These are phyloP conservation scores for Chlorospingus flavigularis DNA, from an alignment of 2,797 vertebrate genomes.

Conservation along the genomic window DNA sequence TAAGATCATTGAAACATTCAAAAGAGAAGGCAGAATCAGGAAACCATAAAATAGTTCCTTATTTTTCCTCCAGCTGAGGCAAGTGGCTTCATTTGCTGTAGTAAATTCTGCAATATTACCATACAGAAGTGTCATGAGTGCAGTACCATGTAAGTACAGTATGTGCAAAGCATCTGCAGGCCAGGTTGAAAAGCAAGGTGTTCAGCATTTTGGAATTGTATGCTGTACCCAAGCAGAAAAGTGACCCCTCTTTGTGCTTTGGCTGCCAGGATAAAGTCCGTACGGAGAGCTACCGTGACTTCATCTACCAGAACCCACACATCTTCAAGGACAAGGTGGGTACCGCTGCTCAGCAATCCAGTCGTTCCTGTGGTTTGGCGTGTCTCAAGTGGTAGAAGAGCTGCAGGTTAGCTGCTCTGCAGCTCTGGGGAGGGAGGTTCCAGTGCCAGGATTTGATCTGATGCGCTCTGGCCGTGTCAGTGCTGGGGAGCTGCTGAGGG, in stretches of 20 bases:
- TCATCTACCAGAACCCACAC: slow-evolving; percentile 89
- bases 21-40: neutral
- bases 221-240: neutral
- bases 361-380: neutral
- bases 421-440: neutral
- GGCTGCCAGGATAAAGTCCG: slow-evolving; percentile 88
- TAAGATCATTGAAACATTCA: neutral
- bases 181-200: neutral
- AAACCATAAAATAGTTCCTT: neutral
- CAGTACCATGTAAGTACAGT: neutral
- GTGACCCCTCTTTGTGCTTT: neutral
- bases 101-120: neutral
- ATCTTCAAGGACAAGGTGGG: slow-evolving; percentile 95
- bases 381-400: neutral
- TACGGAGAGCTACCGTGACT: slow-evolving; percentile 92
- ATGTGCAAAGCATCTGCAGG: neutral
- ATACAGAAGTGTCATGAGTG: neutral
- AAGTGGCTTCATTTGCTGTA: neutral
- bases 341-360: neutral
- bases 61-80: neutral
- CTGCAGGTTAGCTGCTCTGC: neutral
- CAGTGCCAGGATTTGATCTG: slow-evolving; percentile 73
- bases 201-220: neutral
- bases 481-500: slow-evolving; percentile 65
- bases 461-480: neutral